Percentiles rank a stretch among this genome's conserved stretches.
phyloP scores from a whole-genome alignment of 2,113 vertebrate genomes.

The Scalopus aquaticus region DNA sequence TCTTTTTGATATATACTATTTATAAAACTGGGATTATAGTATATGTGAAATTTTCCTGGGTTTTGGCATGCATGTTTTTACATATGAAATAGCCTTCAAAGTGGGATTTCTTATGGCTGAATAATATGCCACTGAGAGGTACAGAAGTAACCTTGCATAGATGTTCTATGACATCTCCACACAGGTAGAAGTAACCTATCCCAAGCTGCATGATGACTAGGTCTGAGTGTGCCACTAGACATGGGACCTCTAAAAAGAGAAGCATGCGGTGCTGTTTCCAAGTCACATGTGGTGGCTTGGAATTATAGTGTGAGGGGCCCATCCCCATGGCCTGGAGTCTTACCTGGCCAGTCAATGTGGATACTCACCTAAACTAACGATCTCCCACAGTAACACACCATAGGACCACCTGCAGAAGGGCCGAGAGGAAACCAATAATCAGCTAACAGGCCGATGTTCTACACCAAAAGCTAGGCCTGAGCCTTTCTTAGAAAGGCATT shows the following conservation, averaged over 20 bases:
- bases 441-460: neutral
- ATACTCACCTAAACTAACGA: slow-evolving; percentile 92
- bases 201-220: neutral
- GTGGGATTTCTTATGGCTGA: neutral
- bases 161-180: neutral
- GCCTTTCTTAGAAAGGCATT: neutral
- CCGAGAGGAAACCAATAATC: neutral
- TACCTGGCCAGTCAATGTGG: neutral
- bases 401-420: slow-evolving; percentile 90
- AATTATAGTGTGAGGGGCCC: fast-evolving
- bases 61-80: neutral
- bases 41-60: neutral
- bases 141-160: neutral
- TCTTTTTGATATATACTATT: neutral
- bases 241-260: neutral
- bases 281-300: neutral
- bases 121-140: neutral
- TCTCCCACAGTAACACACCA: slow-evolving; percentile 92
- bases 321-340: neutral
- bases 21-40: neutral
- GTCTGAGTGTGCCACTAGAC: neutral
- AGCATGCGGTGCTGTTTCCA: neutral
- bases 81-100: neutral
- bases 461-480: neutral
- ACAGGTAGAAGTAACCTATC: neutral